A percentile compares a stretch with the other conserved stretches of the same genome.
phyloP scores from a whole-genome alignment of 1,140 invertebrate genomes.

The Polypedilum vanderplanki region DNA sequence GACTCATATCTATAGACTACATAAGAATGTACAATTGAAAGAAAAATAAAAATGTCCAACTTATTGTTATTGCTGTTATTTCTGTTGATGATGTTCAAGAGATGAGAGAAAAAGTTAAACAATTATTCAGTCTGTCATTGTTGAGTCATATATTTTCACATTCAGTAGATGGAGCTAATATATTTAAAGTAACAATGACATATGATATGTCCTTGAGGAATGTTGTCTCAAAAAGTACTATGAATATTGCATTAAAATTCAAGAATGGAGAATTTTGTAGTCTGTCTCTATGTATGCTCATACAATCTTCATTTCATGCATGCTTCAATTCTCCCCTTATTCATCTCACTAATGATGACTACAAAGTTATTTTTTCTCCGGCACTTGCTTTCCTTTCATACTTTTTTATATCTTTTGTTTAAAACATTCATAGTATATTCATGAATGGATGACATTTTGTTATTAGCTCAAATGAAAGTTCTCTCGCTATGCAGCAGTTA shows the following conservation, averaged over 20 bases:
- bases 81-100: not conserved
- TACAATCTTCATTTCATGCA: not conserved
- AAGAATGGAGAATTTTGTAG: not conserved
- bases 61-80: too few species aligned
- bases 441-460: constrained; percentile 13
- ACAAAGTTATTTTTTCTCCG: not conserved
- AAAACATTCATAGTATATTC: not conserved
- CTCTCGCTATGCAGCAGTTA: too few species aligned
- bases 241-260: constrained; percentile 14
- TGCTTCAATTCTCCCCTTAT: not conserved
- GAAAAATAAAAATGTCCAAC: too few species aligned
- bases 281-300: not conserved
- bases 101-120: not conserved
- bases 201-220: not conserved
- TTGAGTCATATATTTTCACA: not conserved
- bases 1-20: too few species aligned
- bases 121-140: constrained; percentile 1
- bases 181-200: constrained; percentile 19
- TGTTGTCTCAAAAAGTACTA: not conserved
- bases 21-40: too few species aligned
- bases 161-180: not conserved
- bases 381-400: not conserved
- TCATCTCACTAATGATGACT: not conserved
- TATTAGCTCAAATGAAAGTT: not conserved
- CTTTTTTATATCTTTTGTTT: not conserved